These are phyloP conservation scores for Engystomops pustulosus DNA, from an alignment of 2,113 vertebrate genomes.

Conservation along the genomic window DNA sequence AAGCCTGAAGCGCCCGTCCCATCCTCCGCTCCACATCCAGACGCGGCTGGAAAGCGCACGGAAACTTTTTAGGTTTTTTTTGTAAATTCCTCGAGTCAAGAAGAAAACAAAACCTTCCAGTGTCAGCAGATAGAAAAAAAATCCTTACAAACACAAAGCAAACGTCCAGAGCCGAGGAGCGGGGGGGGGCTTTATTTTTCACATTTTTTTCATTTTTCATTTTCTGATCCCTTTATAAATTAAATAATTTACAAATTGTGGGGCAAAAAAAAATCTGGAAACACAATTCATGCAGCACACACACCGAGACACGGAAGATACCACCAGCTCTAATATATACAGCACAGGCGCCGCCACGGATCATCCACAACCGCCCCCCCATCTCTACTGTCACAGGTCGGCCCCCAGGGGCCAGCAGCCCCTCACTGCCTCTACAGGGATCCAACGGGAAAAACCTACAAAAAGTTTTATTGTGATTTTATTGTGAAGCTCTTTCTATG, in stretches of 20 bases:
- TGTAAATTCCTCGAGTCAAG: not conserved
- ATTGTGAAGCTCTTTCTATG: too few relatives aligned
- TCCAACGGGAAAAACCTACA: too few relatives aligned
- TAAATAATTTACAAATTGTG: constrained; percentile 57
- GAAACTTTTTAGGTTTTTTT: not conserved
- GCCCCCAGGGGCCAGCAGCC: too few relatives aligned
- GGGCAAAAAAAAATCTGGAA: constrained; percentile 4
- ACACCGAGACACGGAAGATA: constrained; percentile 38
- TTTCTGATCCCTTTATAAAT: constrained; percentile 36
- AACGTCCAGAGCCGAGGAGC: not conserved
- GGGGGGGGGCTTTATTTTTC: not conserved
- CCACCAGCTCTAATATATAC: constrained; percentile 33
- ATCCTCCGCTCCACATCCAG: not conserved
- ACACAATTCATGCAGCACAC: constrained; percentile 57
- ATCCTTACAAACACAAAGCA: constrained; percentile 22
- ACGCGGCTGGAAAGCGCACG: not conserved
- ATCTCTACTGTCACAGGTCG: too few relatives aligned
- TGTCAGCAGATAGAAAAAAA: constrained; percentile 43
- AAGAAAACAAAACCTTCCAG: constrained; percentile 18
- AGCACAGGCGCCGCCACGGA: not conserved
- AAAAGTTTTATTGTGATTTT: too few relatives aligned
- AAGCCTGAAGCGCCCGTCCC: not conserved
- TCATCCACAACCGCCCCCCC: too few relatives aligned
- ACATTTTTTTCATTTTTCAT: not conserved
- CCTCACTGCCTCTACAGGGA: too few relatives aligned